Base-by-base conservation (phyloP, 2,888 invertebrate genomes). In the Drosophila nigricruria region DNA sequence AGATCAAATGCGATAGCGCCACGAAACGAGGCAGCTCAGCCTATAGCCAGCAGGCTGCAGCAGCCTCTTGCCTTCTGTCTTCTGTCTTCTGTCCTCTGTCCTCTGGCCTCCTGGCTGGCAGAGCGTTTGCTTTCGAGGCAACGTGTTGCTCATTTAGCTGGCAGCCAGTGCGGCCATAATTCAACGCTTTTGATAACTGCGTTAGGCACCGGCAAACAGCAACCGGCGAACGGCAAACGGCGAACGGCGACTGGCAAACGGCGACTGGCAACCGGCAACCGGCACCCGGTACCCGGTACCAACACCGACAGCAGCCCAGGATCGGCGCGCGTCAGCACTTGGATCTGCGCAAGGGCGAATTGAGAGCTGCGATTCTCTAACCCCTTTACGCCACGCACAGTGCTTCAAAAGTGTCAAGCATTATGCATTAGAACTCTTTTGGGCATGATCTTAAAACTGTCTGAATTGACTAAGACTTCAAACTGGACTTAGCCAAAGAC, bases 1-100 rank as follows among this genome's bases (percentile, higher is more conserved):
- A 91, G 91, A 91, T 91, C 91, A 91, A 91, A 91, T 91, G 87
- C 89, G 91, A 91, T 91, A 91, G 91, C 91, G 91, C 91, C 91
- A 91, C 79, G 80, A 86, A 83, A 69, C 79, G 81, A 87, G 73
- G 71, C 78, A 82, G 70, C 76, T n/a, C n/a, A 59, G 57, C 72
- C 71, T 40, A 47, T 59, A 81, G 53, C 54, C 60, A 59, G 38
- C 36, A 52, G 43, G 30, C 30, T 30, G 30, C 30, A n/a, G n/a
- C 40, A 34, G 25, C 38, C 53, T 30, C 30, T 30, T 34, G 47
- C 27, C 27, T 27, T 16, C 47, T 47, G n/a, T 27, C 12, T 18
- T 18, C 49, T 12, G 27, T 10, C 47, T 25, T 30, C 18, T n/a
- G 27, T 18, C 30, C 14, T 10, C 49, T 49, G 30, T 12, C 20